Conservation (phyloP, 2,113 vertebrate genomes). For the Coptodon rendalli region DNA sequence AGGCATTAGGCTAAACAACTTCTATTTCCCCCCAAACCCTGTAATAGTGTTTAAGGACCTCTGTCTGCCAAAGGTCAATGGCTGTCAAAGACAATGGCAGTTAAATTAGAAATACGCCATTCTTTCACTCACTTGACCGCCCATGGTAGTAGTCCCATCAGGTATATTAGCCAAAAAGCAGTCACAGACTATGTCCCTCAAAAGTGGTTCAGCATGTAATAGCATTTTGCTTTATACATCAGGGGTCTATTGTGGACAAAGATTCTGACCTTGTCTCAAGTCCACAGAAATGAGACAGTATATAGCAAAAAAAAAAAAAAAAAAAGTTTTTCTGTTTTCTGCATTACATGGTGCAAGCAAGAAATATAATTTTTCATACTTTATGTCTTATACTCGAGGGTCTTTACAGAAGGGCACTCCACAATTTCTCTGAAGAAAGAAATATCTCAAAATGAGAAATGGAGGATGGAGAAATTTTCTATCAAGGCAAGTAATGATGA, state of each 20-base stretch:
- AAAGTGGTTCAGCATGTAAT: constrained; percentile 19
- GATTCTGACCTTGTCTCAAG: constrained; percentile 43
- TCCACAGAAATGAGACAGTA: constrained; percentile 22
- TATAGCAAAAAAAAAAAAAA: constrained; percentile 10
- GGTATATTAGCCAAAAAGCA: constrained; percentile 41
- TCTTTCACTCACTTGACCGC: constrained; percentile 30
- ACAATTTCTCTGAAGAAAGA: background rate
- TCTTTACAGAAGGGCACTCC: background rate
- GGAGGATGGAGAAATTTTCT: background rate
- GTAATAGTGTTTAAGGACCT: constrained; percentile 49
- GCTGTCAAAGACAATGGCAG: constrained; percentile 55
- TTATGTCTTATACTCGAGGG: constrained; percentile 5
- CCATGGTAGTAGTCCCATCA: constrained; percentile 33
- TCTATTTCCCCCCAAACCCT: constrained; percentile 34
- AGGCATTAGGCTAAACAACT: constrained; percentile 52
- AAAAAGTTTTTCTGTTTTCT: constrained; percentile 25
- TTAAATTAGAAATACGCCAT: constrained; percentile 56
- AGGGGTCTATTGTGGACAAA: constrained; percentile 6
- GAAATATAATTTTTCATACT: constrained; percentile 33
- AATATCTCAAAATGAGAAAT: constrained; percentile 18
- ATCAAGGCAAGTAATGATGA: constrained; percentile 31
- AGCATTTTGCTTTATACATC: constrained; percentile 31
- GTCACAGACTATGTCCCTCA: constrained; percentile 19
- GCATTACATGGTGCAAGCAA: background rate
- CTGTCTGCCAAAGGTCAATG: constrained; percentile 51